Percentiles rank a stretch among this genome's conserved stretches.
Conservation (phyloP, 2,113 vertebrate species). For the Psilopsiagon aurifrons region DNA sequence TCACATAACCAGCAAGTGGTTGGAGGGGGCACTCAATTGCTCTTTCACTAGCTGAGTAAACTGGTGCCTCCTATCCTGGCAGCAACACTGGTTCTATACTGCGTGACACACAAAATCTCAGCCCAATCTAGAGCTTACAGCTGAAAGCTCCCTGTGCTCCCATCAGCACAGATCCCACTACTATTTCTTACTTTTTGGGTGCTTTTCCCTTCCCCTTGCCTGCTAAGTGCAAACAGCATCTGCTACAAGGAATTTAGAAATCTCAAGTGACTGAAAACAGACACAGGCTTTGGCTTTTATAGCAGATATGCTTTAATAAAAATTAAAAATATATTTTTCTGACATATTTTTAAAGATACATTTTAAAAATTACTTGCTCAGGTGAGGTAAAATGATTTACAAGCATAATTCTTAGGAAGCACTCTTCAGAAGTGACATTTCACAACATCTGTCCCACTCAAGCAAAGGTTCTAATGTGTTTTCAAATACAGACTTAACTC, state of each 20-base stretch:
- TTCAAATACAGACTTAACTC: not conserved
- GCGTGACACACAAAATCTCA: not conserved
- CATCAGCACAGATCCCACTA: not conserved
- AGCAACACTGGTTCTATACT: not conserved
- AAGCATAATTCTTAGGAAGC: not conserved
- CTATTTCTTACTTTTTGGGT: not conserved
- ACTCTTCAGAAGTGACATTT: not conserved
- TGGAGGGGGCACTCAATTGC: not conserved
- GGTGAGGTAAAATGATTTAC: not conserved
- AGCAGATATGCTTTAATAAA: constrained; percentile 12
- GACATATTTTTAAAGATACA: not conserved
- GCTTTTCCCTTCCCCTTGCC: not conserved
- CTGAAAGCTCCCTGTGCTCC: not conserved
- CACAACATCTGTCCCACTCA: not conserved
- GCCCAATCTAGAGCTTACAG: not conserved
- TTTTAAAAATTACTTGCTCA: not conserved
- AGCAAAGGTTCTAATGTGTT: not conserved
- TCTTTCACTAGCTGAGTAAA: not conserved
- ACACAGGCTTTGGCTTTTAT: not conserved
- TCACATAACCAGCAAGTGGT: not conserved
- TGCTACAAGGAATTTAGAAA: not conserved
- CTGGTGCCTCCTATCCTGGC: not conserved
- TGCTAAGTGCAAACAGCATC: not conserved
- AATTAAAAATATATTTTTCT: constrained; percentile 4
- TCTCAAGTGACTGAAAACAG: not conserved